phyloP scores from a whole-genome alignment of 2,888 invertebrate species.

The Ichneumoninae sp. region DNA sequence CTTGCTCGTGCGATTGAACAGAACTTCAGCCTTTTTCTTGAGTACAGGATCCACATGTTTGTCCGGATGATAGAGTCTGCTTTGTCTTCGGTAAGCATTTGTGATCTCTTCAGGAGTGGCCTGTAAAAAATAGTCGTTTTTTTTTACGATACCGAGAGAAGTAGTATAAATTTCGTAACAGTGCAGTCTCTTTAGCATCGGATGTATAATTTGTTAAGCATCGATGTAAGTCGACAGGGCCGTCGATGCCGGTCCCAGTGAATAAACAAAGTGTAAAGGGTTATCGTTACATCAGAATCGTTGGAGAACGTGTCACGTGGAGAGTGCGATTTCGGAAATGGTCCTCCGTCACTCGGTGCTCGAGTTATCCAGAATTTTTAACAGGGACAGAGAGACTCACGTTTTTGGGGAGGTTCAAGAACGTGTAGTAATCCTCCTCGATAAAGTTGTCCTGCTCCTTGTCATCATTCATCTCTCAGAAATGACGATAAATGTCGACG shows the following conservation, averaged over 20 bases:
- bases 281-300: conserved; percentile 29
- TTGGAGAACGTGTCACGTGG: conserved; percentile 48
- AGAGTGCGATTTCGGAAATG: conserved; percentile 35
- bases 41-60: conserved; percentile 94
- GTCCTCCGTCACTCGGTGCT: neutral
- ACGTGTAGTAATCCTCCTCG: conserved; percentile 95
- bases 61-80: conserved; percentile 98
- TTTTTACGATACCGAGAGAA: neutral
- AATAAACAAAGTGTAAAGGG: neutral
- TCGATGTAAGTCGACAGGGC: neutral
- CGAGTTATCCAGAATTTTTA: neutral
- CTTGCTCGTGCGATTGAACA: conserved; percentile 96
- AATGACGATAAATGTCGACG: conserved; percentile 6
- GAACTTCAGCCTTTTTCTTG: conserved; percentile 95
- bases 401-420: conserved; percentile 93
- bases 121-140: conserved; percentile 85
- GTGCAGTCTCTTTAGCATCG: neutral
- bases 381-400: conserved; percentile 86
- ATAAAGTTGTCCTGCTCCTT: conserved; percentile 87
- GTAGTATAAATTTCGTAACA: neutral
- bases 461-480: conserved; percentile 87
- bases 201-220: conserved; percentile 20
- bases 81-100: conserved; percentile 95
- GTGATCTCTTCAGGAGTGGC: conserved; percentile 97
- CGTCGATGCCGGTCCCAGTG: neutral